Evolutionary conservation across 2,888 invertebrate genomes (phyloP).

Genomic region (Drosophila rubida): DNA sequence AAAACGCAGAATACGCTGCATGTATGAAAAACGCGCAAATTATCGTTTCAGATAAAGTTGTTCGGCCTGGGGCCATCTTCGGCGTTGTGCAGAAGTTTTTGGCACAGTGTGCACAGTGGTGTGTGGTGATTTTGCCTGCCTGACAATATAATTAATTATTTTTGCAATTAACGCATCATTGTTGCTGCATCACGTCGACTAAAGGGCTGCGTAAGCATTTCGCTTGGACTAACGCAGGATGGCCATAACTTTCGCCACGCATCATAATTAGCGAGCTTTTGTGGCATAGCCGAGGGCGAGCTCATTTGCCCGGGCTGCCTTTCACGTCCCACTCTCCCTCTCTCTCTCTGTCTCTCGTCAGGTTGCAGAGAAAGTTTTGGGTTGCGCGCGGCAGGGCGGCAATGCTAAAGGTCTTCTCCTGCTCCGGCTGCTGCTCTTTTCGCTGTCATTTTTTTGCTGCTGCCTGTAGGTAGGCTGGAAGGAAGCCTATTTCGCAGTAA

Average conservation of each 20-base stretch:
- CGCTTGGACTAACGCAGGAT: conserved; percentile 26
- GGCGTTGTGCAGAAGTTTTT: conserved; percentile 1
- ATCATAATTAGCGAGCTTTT: conserved; percentile 73
- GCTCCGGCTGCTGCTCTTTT: background rate
- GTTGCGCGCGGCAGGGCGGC: background rate
- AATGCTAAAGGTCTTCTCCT: background rate
- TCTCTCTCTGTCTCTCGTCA: too few species aligned
- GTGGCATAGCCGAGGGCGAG: conserved; percentile 31
- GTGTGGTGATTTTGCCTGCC: conserved; percentile 19
- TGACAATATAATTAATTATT: conserved; percentile 73
- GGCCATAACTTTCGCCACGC: conserved; percentile 55
- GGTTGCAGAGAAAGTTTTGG: conserved; percentile 42
- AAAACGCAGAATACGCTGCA: background rate
- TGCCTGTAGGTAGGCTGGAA: background rate
- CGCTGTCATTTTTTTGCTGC: background rate
- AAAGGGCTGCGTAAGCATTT: conserved; percentile 60
- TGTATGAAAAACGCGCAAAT: background rate
- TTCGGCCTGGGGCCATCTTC: background rate
- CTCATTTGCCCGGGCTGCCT: conserved; percentile 57
- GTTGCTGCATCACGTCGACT: conserved; percentile 71
- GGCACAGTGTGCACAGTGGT: conserved; percentile 21
- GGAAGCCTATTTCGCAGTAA: conserved; percentile 53
- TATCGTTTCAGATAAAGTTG: conserved; percentile 9
- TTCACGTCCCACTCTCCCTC: conserved; percentile 29
- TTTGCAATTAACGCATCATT: conserved; percentile 75